Conservation (phyloP, 2,113 vertebrate genomes). For the Labeo rohita region DNA sequence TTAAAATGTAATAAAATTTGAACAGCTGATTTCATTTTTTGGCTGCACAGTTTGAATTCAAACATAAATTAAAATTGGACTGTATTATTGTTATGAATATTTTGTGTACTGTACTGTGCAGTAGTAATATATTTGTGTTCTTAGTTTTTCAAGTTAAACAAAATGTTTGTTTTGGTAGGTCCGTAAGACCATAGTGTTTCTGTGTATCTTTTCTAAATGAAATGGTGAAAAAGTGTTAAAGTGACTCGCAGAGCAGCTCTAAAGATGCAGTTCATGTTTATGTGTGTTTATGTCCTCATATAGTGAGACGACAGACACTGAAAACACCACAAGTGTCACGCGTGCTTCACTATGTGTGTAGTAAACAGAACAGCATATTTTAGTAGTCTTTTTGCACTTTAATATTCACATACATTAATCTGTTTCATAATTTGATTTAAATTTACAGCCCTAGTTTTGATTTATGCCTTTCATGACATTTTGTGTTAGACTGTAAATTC, state of each 20-base stretch:
- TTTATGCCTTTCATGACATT: too few relatives aligned
- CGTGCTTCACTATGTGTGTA: too few relatives aligned
- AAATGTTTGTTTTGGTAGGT: neutral
- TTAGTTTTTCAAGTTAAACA: neutral
- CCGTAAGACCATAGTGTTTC: neutral
- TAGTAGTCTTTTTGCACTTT: neutral
- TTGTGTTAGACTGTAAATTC: too few relatives aligned
- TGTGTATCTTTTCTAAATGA: neutral
- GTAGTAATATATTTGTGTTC: neutral
- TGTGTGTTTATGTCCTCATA: too few relatives aligned
- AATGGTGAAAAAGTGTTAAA: neutral
- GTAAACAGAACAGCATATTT: too few relatives aligned
- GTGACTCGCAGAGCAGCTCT: neutral
- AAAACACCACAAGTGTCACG: too few relatives aligned
- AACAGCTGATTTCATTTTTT: neutral
- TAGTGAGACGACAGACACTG: too few relatives aligned
- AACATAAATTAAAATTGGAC: neutral
- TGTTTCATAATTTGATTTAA: neutral
- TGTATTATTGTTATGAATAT: neutral
- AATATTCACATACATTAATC: neutral
- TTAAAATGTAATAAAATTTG: neutral
- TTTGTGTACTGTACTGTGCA: neutral
- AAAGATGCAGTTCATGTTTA: neutral
- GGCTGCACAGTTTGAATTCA: neutral
- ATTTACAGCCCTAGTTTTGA: too few relatives aligned